Evolutionary conservation across 2,888 invertebrate species (phyloP).

Genomic region (Geotrupes spiniger): DNA sequence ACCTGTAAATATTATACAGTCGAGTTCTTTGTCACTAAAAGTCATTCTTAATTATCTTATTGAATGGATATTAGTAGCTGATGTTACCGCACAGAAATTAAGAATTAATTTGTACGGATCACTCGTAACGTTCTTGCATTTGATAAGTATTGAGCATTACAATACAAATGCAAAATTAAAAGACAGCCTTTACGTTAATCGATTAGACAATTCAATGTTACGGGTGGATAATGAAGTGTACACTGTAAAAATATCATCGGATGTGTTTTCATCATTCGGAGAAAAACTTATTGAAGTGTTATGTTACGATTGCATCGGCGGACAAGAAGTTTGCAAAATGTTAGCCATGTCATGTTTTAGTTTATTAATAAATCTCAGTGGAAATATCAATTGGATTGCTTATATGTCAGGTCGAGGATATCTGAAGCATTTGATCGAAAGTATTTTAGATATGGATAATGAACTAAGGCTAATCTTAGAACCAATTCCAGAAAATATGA

Average conservation of each 20-base stretch:
- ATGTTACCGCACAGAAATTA: slow-evolving; percentile 78
- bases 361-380: slow-evolving; percentile 72
- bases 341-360: slow-evolving; percentile 80
- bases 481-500: slow-evolving; percentile 64
- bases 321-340: slow-evolving; percentile 88
- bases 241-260: slow-evolving; percentile 53
- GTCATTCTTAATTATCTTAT: slow-evolving; percentile 73
- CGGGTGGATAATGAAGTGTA: slow-evolving; percentile 40
- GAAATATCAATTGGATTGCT: slow-evolving; percentile 64
- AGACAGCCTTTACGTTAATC: slow-evolving; percentile 60
- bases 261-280: slow-evolving; percentile 71
- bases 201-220: slow-evolving; percentile 60
- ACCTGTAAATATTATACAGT: slow-evolving; percentile 51
- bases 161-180: slow-evolving; percentile 34
- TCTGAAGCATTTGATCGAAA: slow-evolving; percentile 78
- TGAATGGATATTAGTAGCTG: slow-evolving; percentile 79
- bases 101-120: slow-evolving; percentile 85
- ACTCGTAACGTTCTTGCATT: slow-evolving; percentile 74
- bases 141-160: slow-evolving; percentile 60
- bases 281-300: slow-evolving; percentile 77
- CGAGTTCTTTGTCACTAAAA: slow-evolving; percentile 65
- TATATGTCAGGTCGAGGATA: slow-evolving; percentile 66
- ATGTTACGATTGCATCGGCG: slow-evolving; percentile 83
- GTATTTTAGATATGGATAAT: slow-evolving; percentile 71
- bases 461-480: slow-evolving; percentile 65